Base-by-base conservation (phyloP, 2,797 vertebrate species). In the Alcedo atthis region DNA sequence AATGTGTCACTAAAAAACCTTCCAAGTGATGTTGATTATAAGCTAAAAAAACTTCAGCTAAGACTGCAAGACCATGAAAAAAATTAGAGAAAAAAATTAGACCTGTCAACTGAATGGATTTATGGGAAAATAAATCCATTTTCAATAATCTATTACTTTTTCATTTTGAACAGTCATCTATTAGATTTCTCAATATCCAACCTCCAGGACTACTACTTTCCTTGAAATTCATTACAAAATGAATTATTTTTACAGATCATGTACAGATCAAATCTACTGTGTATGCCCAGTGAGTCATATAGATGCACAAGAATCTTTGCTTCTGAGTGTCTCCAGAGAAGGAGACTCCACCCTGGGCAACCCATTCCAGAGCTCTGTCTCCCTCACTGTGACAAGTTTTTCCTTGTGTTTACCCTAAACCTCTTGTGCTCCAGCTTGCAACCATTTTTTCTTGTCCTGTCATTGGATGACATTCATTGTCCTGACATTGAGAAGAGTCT, bases 1-100 rank as follows among this genome's bases (percentile, higher is more conserved):
- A 74, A 69, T 0, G 0, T 67, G 2, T 40, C 57, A 68, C 15
- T 4, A 42, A 61, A 82, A 53, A 46, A 13, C 2, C 5, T 83
- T 81, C 22, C 20, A 20, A 53, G 40, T 75, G 26, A 12, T 24
- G 62, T 17, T 58, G n/a, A 15, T 62, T 66, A 22, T 79, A 66
- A 66, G 48, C 28, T 63, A 40, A 45, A 86, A 68, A 40, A 63
- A 11, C 8, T 48, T 80, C 2, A 5, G 3, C 37, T 63, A 30
- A 35, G 17, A 49, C 7, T 40, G 6, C 35, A 16, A 85, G 53
- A 59, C n/a, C 4, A 6, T 45, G 32, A 67, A 83, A 63, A 25
- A 89, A 67, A 75, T 57, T 17, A 51, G 40, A 61, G 32, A 67
- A 83, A 63, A 25, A 89, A 67, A 75, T 57, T 17, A 51, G 40